phyloP scores from a whole-genome alignment of 2,797 vertebrate genomes.

The Aldrovandia affinis region DNA sequence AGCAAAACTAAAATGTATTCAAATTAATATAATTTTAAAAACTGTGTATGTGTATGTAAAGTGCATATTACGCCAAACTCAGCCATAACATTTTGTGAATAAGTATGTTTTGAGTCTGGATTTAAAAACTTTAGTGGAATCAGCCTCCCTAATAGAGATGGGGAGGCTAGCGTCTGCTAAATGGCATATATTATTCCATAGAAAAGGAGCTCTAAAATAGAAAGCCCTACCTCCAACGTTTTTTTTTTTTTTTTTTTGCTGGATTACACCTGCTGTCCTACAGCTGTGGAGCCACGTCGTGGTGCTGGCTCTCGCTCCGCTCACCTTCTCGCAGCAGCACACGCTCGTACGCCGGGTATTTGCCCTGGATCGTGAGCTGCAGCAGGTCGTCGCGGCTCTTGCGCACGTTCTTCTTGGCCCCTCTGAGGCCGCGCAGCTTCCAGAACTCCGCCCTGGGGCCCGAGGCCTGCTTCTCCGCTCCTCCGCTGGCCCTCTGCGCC shows the following conservation, averaged over 20 bases:
- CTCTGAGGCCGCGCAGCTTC: conserved; percentile 92
- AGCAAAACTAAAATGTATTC: too few relatives aligned
- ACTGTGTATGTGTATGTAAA: too few relatives aligned
- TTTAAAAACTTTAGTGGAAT: too few relatives aligned
- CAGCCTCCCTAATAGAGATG: too few relatives aligned
- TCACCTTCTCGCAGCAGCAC: conserved; percentile 91
- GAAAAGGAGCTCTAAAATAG: too few relatives aligned
- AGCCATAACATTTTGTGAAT: too few relatives aligned
- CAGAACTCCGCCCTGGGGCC: conserved; percentile 92
- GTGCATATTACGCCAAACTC: neutral
- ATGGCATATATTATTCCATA: too few relatives aligned
- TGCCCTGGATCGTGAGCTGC: conserved; percentile 90
- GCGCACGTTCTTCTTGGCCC: conserved; percentile 83
- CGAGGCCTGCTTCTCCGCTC: conserved; percentile 58
- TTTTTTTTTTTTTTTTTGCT: neutral
- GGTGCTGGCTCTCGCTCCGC: neutral
- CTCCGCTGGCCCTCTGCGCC: conserved; percentile 61
- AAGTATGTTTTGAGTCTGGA: too few relatives aligned
- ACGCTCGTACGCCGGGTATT: conserved; percentile 90
- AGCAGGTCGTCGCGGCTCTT: conserved; percentile 88
- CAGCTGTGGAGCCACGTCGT: neutral
- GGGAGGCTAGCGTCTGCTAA: too few relatives aligned
- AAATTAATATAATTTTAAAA: too few relatives aligned
- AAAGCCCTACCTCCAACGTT: too few relatives aligned
- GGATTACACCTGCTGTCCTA: too few relatives aligned